phyloP scores from a whole-genome alignment of 1,140 invertebrate species.

The Lasioglossum baleicum region DNA sequence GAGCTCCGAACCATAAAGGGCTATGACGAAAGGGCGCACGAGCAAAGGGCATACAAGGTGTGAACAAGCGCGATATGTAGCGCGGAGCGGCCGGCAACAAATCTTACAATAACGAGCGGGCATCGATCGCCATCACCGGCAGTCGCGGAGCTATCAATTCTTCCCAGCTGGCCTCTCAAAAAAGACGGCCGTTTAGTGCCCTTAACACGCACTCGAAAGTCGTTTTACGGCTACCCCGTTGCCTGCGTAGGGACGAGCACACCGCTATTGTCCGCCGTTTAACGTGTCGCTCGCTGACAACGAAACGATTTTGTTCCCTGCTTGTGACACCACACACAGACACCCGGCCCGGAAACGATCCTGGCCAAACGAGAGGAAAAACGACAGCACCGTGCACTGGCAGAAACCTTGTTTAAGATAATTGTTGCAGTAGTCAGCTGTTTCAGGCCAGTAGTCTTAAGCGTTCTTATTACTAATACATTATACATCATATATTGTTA shows the following conservation, averaged over 20 bases:
- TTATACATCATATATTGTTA: no score
- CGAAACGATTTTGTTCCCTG: conserved; percentile 11
- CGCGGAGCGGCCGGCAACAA: conserved; percentile 47
- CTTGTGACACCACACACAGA: conserved; percentile 27
- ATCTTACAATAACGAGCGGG: conserved; percentile 60
- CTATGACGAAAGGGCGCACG: no score
- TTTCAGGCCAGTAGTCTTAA: no score
- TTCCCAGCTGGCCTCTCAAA: conserved; percentile 54
- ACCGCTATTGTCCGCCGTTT: conserved; percentile 32
- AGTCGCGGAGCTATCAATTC: conserved; percentile 62
- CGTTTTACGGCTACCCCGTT: conserved; percentile 45
- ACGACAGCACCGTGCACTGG: no score
- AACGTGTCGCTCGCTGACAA: conserved; percentile 42
- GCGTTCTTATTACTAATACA: no score
- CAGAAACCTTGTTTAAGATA: no score
- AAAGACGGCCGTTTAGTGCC: conserved; percentile 59
- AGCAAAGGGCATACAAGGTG: conserved; percentile 23
- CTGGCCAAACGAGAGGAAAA: no score
- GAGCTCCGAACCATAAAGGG: background rate
- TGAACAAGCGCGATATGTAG: conserved; percentile 39
- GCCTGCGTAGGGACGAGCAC: conserved; percentile 7
- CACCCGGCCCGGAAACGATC: background rate
- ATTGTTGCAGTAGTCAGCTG: no score
- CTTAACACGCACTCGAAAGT: conserved; percentile 58
- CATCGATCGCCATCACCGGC: conserved; percentile 63